Conservation (phyloP, 2,888 invertebrate species). For the Cotesia congregata region DNA sequence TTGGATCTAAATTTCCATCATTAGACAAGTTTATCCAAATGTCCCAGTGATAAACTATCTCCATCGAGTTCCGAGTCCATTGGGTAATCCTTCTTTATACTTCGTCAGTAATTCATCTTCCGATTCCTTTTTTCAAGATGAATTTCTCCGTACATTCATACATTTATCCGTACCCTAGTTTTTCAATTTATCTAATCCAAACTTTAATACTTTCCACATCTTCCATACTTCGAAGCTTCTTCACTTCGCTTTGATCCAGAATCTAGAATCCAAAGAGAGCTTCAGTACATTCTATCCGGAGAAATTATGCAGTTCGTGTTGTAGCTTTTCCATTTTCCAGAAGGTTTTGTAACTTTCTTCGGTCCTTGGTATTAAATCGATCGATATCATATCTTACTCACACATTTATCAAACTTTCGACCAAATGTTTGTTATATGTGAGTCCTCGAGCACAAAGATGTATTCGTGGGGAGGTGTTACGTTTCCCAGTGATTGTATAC, state of each 20-base stretch:
- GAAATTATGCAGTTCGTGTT: neutral
- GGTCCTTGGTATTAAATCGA: too few species aligned
- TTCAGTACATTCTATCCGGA: neutral
- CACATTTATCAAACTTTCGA: neutral
- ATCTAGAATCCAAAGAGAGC: neutral
- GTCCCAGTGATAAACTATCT: constrained; percentile 23
- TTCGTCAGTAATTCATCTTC: neutral
- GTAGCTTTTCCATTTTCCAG: neutral
- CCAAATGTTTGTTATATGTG: neutral
- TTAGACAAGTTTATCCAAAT: neutral
- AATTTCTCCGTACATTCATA: neutral
- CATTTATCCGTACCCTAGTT: neutral
- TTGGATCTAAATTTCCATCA: neutral
- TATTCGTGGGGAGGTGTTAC: too few species aligned
- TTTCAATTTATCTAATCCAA: neutral
- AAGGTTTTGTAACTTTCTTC: neutral
- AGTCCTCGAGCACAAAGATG: neutral
- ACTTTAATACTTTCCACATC: constrained; percentile 5
- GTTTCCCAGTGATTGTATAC: too few species aligned
- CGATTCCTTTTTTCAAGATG: neutral
- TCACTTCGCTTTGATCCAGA: neutral
- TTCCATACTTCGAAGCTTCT: constrained; percentile 33
- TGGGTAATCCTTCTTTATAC: constrained; percentile 11
- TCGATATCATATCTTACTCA: too few species aligned
- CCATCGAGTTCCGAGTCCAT: constrained; percentile 13